phyloP scores from a whole-genome alignment of 2,113 vertebrate species.

The Vimba vimba region DNA sequence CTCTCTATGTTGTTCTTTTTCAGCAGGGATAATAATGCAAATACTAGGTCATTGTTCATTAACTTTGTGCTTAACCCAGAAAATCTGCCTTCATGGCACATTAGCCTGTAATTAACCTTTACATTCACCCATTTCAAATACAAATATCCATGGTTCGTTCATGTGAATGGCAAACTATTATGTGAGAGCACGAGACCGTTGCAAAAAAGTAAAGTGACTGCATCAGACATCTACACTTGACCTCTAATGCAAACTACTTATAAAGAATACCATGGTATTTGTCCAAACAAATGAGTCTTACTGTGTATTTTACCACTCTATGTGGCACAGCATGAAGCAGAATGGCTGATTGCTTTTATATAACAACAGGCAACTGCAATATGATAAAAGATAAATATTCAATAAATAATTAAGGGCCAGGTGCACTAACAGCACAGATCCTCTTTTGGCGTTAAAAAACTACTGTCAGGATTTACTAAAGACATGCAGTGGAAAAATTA shows the following conservation, averaged over 20 bases:
- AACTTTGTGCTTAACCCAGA: slow-evolving; percentile 1
- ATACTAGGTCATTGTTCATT: background rate
- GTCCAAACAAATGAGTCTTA: background rate
- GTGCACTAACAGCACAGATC: too few species aligned
- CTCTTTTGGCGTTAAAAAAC: too few species aligned
- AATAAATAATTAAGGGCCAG: background rate
- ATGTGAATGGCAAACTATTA: background rate
- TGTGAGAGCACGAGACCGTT: background rate
- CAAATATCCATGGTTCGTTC: background rate
- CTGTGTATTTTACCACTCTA: background rate
- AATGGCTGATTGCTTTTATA: background rate
- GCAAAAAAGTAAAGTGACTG: background rate
- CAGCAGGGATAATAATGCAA: background rate
- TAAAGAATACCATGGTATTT: background rate
- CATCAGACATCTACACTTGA: background rate
- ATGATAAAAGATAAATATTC: background rate
- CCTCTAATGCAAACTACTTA: background rate
- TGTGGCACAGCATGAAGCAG: background rate
- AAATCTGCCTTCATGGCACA: background rate
- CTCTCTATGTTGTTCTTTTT: background rate
- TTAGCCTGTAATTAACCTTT: background rate
- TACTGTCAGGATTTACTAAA: too few species aligned
- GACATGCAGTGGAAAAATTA: too few species aligned
- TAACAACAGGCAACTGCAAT: background rate
- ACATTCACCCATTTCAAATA: background rate